A percentile compares a stretch with the other conserved stretches of the same genome.
Evolutionary conservation across 2,888 invertebrate genomes (phyloP).

Genomic region (Himalopsyche kuldschensis): DNA sequence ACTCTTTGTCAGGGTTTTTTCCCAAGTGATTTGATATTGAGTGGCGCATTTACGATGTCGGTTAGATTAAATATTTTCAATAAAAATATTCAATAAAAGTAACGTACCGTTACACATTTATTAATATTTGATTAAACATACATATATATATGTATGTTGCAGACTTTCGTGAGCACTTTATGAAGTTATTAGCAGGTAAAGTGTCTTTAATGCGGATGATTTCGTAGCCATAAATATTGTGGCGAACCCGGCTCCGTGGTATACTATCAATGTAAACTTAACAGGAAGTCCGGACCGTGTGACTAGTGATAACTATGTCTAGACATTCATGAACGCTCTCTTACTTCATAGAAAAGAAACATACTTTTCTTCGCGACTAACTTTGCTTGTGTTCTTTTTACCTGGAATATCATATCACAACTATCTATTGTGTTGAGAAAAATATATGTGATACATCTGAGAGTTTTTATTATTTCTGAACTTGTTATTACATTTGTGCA

Average conservation of each 20-base stretch:
- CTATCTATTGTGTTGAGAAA: neutral
- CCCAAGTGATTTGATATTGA: no score
- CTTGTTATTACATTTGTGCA: neutral
- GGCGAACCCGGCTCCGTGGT: neutral
- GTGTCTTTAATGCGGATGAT: neutral
- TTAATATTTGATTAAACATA: no score
- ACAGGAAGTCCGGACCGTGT: slow-evolving; percentile 28
- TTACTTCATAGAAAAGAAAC: neutral
- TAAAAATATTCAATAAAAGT: no score
- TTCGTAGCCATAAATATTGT: slow-evolving; percentile 26
- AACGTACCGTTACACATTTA: no score
- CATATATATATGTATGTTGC: no score
- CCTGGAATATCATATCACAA: neutral
- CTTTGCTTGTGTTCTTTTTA: neutral
- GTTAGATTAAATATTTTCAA: no score
- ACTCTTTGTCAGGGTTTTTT: no score
- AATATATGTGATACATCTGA: neutral
- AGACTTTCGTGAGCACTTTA: neutral
- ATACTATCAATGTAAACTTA: slow-evolving; percentile 16
- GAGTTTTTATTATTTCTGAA: neutral
- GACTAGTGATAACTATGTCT: slow-evolving; percentile 24
- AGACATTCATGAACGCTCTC: slow-evolving; percentile 28
- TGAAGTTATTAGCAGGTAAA: neutral
- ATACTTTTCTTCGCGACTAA: neutral
- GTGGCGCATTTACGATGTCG: no score